Evolutionary conservation across 2,797 vertebrate species (phyloP).

Genomic region (Pseudomugil gertrudae): DNA sequence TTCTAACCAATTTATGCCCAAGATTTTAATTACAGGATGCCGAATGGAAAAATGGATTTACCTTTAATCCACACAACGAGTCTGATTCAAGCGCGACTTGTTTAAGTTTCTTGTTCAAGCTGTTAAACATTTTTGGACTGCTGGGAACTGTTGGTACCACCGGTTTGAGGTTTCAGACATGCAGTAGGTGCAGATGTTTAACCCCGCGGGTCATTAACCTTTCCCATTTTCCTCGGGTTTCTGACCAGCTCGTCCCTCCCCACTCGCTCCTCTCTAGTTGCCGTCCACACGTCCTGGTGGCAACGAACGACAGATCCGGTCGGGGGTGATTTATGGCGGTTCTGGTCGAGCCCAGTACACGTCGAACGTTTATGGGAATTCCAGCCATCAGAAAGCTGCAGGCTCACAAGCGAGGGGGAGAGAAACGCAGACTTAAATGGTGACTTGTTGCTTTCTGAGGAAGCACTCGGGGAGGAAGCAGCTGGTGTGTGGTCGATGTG

Average conservation of each 20-base stretch:
- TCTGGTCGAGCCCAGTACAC: slow-evolving; percentile 33
- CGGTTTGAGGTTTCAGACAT: too few species aligned
- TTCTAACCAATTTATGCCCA: too few species aligned
- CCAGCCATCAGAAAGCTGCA: slow-evolving; percentile 60
- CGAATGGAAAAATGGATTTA: not conserved
- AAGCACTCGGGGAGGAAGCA: slow-evolving; percentile 27
- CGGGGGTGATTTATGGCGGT: slow-evolving; percentile 49
- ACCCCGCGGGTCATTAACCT: slow-evolving; percentile 39
- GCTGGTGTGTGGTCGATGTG: slow-evolving; percentile 52
- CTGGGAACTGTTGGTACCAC: too few species aligned
- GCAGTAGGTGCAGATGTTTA: slow-evolving; percentile 60
- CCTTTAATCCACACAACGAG: not conserved
- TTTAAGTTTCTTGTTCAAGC: not conserved
- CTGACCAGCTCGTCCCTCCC: slow-evolving; percentile 25
- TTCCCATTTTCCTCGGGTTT: slow-evolving; percentile 39
- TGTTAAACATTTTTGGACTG: not conserved
- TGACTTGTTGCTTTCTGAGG: slow-evolving; percentile 37
- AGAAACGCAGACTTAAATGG: slow-evolving; percentile 33
- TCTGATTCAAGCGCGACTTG: not conserved
- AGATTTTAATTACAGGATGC: too few species aligned
- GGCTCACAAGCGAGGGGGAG: slow-evolving; percentile 31
- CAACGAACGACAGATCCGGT: slow-evolving; percentile 44
- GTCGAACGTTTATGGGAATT: slow-evolving; percentile 71
- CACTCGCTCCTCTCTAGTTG: not conserved
- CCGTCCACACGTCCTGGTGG: slow-evolving; percentile 39